These are phyloP conservation scores for Lordiphosa stackelbergi DNA, from an alignment of 1,140 invertebrate genomes.

Conservation along the genomic window DNA sequence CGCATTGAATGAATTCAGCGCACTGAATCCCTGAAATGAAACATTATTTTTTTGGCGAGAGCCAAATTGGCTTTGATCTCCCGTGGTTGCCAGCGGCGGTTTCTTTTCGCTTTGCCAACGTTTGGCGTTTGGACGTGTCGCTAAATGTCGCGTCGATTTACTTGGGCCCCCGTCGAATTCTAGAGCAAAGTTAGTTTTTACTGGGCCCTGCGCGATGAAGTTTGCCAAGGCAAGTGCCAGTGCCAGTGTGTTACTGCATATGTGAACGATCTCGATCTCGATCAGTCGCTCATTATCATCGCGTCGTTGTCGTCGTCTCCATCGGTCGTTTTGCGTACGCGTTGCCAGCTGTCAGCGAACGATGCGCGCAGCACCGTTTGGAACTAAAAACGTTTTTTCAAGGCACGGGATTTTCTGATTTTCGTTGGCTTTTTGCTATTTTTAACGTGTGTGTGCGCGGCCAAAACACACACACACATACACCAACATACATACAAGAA, in stretches of 20 bases:
- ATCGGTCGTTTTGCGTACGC: constrained; percentile 14
- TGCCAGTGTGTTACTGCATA: constrained; percentile 30
- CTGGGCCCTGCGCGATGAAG: constrained; percentile 20
- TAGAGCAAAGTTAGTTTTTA: constrained; percentile 59
- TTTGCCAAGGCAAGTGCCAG: constrained; percentile 11
- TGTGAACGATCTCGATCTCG: constrained; percentile 20
- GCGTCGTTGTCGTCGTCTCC: constrained; percentile 30
- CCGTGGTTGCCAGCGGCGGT: constrained; percentile 19
- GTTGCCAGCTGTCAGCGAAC: constrained; percentile 48
- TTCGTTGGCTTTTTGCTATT: constrained; percentile 54
- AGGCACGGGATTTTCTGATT: constrained; percentile 60
- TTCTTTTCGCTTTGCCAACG: constrained; percentile 71
- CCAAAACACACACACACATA: constrained; percentile 18
- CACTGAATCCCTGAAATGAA: constrained; percentile 48
- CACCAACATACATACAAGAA: constrained; percentile 9
- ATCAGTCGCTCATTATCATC: constrained; percentile 41
- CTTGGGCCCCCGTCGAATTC: constrained; percentile 17
- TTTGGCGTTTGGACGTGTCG: constrained; percentile 72
- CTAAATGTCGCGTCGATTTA: constrained; percentile 51
- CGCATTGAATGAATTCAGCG: constrained; percentile 53
- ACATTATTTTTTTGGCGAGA: constrained; percentile 10
- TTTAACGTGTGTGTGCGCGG: constrained; percentile 56
- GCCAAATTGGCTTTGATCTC: constrained; percentile 43
- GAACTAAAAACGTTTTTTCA: constrained; percentile 49
- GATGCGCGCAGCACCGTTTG: constrained; percentile 29